Evolutionary conservation across 2,797 vertebrate species (phyloP).

Genomic region (Poecilia wingei): DNA sequence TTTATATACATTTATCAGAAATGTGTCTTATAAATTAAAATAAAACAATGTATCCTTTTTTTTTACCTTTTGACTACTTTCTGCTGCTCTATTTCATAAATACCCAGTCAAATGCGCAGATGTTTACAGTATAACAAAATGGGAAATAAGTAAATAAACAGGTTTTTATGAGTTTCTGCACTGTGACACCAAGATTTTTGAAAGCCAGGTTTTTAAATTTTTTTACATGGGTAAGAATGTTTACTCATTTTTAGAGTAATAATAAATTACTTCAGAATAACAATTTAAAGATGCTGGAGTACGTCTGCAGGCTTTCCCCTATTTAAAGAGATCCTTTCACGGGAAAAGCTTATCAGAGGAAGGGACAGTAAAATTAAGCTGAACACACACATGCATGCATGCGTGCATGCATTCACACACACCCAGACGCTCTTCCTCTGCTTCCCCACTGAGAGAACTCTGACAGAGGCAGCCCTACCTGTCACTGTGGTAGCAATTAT

Average conservation of each 20-base stretch:
- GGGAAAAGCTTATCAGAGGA: conserved; percentile 59
- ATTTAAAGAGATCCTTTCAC: conserved; percentile 65
- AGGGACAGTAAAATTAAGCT: conserved; percentile 37
- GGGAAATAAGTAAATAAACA: background rate
- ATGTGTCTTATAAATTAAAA: background rate
- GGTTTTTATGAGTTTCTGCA: background rate
- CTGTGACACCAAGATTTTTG: background rate
- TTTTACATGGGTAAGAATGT: background rate
- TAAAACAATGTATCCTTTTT: background rate
- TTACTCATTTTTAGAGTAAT: conserved; percentile 19
- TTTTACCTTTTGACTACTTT: background rate
- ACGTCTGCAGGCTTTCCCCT: conserved; percentile 74
- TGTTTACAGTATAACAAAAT: background rate
- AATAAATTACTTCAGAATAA: conserved; percentile 11
- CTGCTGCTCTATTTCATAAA: background rate
- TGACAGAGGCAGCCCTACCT: conserved; percentile 80
- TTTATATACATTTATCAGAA: background rate
- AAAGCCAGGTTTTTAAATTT: background rate
- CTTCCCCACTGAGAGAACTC: conserved; percentile 70
- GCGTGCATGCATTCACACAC: background rate
- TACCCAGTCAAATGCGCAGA: background rate
- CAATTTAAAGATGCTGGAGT: conserved; percentile 49
- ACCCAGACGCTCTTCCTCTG: conserved; percentile 18
- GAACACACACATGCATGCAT: conserved; percentile 28
- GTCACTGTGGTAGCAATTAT: conserved; percentile 83